Base-by-base conservation (phyloP, 2,113 vertebrate genomes). In the Myotis brandtii region DNA sequence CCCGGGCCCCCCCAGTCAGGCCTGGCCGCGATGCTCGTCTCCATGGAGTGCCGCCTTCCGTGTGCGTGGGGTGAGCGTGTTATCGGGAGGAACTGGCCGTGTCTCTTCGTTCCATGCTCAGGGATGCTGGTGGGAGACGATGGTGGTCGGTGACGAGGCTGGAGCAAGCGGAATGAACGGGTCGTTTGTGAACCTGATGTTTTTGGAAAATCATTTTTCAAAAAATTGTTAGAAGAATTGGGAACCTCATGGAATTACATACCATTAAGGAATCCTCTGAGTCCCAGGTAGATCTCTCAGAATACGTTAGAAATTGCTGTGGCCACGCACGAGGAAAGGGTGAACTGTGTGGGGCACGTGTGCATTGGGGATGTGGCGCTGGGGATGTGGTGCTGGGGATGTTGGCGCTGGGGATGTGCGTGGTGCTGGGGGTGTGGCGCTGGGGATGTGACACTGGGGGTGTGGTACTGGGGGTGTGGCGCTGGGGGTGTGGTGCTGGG, bases 241-340 rank as follows among this genome's bases (percentile, higher is more conserved):
- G 56, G 56, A 62, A 75, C 43, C 21, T 73, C 4, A 20, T 62
- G 30, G 64, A 73, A 62, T 90, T 54, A 73, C 85, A n/a, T 52
- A 20, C 17, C 59, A 37, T 73, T 52, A 93, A 93, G 40, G 75
- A 96, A 90, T 62, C 79, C 0, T 37, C 11, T 69, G 72, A 91
- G 62, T 56, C 1, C 50, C 66, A 96, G 77, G 94, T 90, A 93
- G 95, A 96, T 87, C 96, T 96, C 59, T 98, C 37, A 52, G 40
- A 95, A 14, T 32, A 72, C 9, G 72, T 67, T n/a, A 88, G 75
- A 66, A 48, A 48, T 85, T 54, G 37, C 54, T 70, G 56, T 59
- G n/a, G n/a, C n/a, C n/a, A n/a, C n/a, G n/a, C n/a, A n/a, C n/a
- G n/a, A n/a, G n/a, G n/a, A n/a, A n/a, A n/a, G n/a, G n/a, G n/a